Conservation (phyloP, 2,797 vertebrate species). For the Catharus ustulatus region DNA sequence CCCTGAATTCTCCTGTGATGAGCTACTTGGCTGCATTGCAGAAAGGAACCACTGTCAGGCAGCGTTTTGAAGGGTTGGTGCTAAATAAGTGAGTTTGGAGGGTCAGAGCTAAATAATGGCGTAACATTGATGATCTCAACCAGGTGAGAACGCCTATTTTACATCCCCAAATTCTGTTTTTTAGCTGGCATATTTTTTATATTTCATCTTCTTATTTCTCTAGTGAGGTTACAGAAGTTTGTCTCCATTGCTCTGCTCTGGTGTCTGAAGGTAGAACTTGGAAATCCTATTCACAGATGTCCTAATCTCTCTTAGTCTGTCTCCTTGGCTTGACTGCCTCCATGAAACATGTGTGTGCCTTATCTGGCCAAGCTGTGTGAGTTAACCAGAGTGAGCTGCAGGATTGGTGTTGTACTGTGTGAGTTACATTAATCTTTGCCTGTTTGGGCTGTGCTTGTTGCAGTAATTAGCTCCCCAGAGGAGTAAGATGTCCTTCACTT, state of each 20-base stretch:
- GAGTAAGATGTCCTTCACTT: constrained; percentile 54
- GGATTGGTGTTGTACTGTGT: neutral
- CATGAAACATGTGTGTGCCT: neutral
- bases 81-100: neutral
- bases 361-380: neutral
- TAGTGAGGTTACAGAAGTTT: neutral
- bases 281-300: neutral
- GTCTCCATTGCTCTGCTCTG: neutral
- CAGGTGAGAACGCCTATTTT: neutral
- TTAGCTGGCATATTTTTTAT: neutral
- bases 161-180: neutral
- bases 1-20: neutral
- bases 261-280: neutral
- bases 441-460: constrained; percentile 38
- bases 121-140: neutral
- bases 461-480: constrained; percentile 63
- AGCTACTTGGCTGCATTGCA: neutral
- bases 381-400: neutral
- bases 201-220: neutral
- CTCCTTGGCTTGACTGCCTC: accelerated
- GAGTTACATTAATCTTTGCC: constrained; percentile 4
- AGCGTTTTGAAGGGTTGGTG: neutral
- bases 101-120: neutral
- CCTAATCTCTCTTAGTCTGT: neutral
- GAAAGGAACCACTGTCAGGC: neutral